Conservation (phyloP, 2,797 vertebrate species). For the Hydrophis major region DNA sequence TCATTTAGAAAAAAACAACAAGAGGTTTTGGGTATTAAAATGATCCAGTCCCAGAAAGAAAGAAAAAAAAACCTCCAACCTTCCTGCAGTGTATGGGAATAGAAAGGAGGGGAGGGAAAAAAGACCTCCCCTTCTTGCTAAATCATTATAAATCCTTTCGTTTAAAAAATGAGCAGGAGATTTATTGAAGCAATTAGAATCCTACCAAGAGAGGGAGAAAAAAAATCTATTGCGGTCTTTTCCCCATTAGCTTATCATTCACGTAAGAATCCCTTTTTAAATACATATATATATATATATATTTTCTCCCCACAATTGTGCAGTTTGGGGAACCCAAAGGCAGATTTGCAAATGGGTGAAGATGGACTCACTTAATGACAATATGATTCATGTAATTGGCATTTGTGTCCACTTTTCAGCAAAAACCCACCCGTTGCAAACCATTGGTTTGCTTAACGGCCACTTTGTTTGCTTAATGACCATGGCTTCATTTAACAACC, state of each 20-base stretch:
- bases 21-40: not conserved
- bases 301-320: not conserved
- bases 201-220: constrained; percentile 42
- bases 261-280: too few species aligned
- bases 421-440: too few species aligned
- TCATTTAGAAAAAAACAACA: not conserved
- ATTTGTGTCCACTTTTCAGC: too few species aligned
- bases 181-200: constrained; percentile 32
- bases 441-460: too few species aligned
- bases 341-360: too few species aligned
- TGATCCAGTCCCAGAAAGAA: not conserved
- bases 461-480: too few species aligned
- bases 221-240: too few species aligned
- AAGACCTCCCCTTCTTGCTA: constrained; percentile 14
- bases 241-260: too few species aligned
- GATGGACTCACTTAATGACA: too few species aligned
- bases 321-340: not conserved
- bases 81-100: constrained; percentile 8
- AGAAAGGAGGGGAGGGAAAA: not conserved
- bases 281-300: not conserved
- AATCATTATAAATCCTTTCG: constrained; percentile 1
- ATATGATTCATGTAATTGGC: too few species aligned
- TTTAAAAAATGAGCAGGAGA: constrained; percentile 40
- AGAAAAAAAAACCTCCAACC: not conserved
- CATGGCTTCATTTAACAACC: too few species aligned